Evolutionary conservation across 2,113 vertebrate species (phyloP), one percentile per base, ranked within the genome.

Genomic region (Tachysurus vachellii): DNA sequence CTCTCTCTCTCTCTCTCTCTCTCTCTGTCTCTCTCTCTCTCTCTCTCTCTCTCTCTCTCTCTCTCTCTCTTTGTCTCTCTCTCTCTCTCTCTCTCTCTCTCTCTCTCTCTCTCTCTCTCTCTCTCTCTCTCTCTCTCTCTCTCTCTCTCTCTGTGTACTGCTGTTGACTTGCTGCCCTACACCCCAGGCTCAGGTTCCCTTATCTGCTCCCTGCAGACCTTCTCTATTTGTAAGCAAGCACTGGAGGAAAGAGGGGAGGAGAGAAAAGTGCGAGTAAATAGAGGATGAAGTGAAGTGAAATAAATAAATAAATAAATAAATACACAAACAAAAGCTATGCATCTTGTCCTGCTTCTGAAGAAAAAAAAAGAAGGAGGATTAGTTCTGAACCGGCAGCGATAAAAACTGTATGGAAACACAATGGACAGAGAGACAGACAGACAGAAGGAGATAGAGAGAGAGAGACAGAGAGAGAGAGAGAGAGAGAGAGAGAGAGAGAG

Each of bases 351-450:
- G 93, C 94, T 91, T 92, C 91, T 89, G 91, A 92, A 92, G 92
- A 93, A 95, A 93, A 93, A 93, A 16, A 92, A 95, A 93, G 92
- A 93, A 17, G 91, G 92, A 92, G 94, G 95, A 95, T 95, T 95
- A 95, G 94, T 95, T 95, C 95, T 93, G 86, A 93, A 94, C 94
- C 93, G 91, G 91, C 92, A 91, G 91, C 93, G 93, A 93, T 95
- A 94, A 94, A 94, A 94, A 92, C 89, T 89, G 83, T 90, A 89
- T 88, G 89, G 94, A 94, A 94, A 94, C 94, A 94, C 91, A 90
- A 80, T 84, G 88, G 93, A 91, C 91, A 88, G 73, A 50, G 62
- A 64, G 73, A 66, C 42, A 73, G 61, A 23, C 47, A 44, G 19
- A 64, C 47, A 59, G 44, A 76, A 44, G 44, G 68, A 23, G 9